phyloP scores from a whole-genome alignment of 2,888 invertebrate species.

The Liodrosophila aerea region DNA sequence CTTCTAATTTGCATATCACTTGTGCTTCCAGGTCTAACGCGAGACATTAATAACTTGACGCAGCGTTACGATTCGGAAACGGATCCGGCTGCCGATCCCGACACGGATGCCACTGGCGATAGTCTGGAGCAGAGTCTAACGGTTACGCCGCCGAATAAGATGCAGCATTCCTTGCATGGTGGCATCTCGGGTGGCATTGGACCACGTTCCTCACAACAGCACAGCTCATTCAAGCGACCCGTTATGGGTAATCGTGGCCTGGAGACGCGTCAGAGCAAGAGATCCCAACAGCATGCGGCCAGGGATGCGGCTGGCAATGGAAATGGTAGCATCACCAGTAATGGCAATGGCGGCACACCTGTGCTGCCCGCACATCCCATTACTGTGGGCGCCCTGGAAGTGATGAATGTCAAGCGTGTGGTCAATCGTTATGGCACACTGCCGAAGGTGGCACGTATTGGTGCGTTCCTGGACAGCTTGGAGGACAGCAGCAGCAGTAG shows the following conservation, averaged over 20 bases:
- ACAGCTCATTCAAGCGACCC: constrained; percentile 84
- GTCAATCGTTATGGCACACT: constrained; percentile 97
- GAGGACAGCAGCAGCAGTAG: constrained; percentile 85
- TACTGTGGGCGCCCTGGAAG: constrained; percentile 95
- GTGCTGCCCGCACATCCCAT: constrained; percentile 83
- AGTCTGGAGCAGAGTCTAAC: constrained; percentile 79
- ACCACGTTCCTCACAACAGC: constrained; percentile 81
- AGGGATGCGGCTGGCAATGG: constrained; percentile 35
- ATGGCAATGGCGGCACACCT: constrained; percentile 45
- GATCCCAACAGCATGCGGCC: constrained; percentile 79
- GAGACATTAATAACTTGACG: constrained; percentile 81
- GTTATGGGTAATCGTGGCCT: constrained; percentile 85
- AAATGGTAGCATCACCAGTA: constrained; percentile 44
- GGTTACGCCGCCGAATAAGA: constrained; percentile 76
- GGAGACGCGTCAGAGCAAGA: constrained; percentile 86
- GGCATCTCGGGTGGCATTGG: constrained; percentile 65
- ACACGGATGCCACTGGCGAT: constrained; percentile 89
- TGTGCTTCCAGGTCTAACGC: constrained; percentile 79
- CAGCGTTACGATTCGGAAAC: constrained; percentile 82
- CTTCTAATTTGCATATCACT: background rate
- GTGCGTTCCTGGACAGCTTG: constrained; percentile 96
- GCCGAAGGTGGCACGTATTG: constrained; percentile 97
- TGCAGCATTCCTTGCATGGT: constrained; percentile 83
- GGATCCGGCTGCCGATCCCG: constrained; percentile 85
- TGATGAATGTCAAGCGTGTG: constrained; percentile 96